Percentiles rank a stretch among this genome's conserved stretches.
Conservation (phyloP, 2,888 invertebrate genomes). For the Epistrophella euchroma region DNA sequence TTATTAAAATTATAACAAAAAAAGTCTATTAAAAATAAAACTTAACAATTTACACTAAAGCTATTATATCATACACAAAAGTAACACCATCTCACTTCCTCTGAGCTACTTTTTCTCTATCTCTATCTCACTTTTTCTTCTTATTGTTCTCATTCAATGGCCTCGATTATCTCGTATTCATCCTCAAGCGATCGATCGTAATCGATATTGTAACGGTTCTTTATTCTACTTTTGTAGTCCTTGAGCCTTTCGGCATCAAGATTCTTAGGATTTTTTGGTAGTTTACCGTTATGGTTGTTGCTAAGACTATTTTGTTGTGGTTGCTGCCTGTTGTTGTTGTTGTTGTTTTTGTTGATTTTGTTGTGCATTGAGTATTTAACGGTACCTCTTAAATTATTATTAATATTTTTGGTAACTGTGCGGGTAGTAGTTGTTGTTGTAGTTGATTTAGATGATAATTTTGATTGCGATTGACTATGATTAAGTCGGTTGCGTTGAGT, state of each 20-base stretch:
- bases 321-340: slow-evolving; percentile 72
- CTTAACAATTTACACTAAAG: slow-evolving; percentile 68
- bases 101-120: not conserved
- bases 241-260: slow-evolving; percentile 78
- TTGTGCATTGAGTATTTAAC: slow-evolving; percentile 79
- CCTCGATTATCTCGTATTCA: slow-evolving; percentile 84
- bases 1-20: slow-evolving; percentile 39
- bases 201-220: slow-evolving; percentile 84
- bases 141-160: slow-evolving; percentile 80
- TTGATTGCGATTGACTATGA: slow-evolving; percentile 74
- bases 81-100: slow-evolving; percentile 35
- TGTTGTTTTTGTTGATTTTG: slow-evolving; percentile 50
- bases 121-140: not conserved
- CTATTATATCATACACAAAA: slow-evolving; percentile 66
- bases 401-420: slow-evolving; percentile 82
- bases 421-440: slow-evolving; percentile 74
- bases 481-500: slow-evolving; percentile 69
- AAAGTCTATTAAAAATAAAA: slow-evolving; percentile 31
- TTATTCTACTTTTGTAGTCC: slow-evolving; percentile 83
- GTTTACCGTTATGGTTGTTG: slow-evolving; percentile 74
- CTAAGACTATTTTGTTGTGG: slow-evolving; percentile 75
- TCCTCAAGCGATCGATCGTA: slow-evolving; percentile 84
- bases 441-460: slow-evolving; percentile 75
- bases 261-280: slow-evolving; percentile 65
- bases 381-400: slow-evolving; percentile 80